Evolutionary conservation across 1,140 invertebrate species (phyloP).

Genomic region (Chironomus striatipennis): DNA sequence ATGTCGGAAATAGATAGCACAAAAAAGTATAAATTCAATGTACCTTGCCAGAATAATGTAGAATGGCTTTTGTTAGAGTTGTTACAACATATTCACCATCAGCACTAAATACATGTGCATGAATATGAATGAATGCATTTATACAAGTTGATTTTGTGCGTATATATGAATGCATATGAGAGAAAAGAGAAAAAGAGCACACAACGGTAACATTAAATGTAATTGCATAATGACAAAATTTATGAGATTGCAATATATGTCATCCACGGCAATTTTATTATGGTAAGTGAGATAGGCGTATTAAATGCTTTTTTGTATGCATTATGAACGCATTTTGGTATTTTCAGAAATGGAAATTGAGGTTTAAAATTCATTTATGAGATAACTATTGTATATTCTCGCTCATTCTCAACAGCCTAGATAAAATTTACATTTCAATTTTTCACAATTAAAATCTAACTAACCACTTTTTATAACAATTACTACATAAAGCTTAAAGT

Average conservation of each 20-base stretch:
- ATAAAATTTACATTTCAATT: too few species aligned
- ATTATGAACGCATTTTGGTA: constrained; percentile 5
- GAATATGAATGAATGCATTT: background rate
- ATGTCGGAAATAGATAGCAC: constrained; percentile 63
- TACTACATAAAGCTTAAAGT: too few species aligned
- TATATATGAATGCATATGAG: background rate
- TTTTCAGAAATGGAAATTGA: too few species aligned
- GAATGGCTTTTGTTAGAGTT: constrained; percentile 94
- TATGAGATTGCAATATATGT: background rate
- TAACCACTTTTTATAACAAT: too few species aligned
- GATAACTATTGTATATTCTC: too few species aligned
- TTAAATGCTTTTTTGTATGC: background rate
- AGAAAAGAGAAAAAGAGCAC: background rate
- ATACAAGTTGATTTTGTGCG: background rate
- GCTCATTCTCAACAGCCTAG: too few species aligned
- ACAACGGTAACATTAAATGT: constrained; percentile 20
- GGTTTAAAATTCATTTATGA: too few species aligned
- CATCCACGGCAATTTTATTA: too few species aligned
- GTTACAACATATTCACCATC: constrained; percentile 97
- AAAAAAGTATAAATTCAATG: constrained; percentile 87
- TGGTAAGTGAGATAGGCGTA: background rate
- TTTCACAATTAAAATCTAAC: too few species aligned
- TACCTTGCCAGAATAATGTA: constrained; percentile 81
- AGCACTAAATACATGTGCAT: constrained; percentile 51
- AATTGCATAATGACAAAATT: constrained; percentile 23